phyloP scores from a whole-genome alignment of 2,113 vertebrate species.

The Poeciliopsis prolifica region DNA sequence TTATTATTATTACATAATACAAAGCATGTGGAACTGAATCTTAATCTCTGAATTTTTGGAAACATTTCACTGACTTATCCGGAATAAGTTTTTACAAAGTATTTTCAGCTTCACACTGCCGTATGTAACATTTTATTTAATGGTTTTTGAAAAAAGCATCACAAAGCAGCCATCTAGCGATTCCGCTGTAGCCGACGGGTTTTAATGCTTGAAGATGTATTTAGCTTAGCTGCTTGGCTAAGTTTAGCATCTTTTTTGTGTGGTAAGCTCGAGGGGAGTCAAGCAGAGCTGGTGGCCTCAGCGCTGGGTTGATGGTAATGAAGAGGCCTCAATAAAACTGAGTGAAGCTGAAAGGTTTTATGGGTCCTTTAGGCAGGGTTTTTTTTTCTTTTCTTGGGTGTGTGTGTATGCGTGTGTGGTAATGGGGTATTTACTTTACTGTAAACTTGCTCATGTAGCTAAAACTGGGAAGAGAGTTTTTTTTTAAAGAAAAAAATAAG shows the following conservation, averaged over 20 bases:
- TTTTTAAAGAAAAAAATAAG: slow-evolving; percentile 1
- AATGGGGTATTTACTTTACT: slow-evolving; percentile 58
- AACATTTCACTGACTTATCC: too few relatives aligned
- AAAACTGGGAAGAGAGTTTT: slow-evolving; percentile 35
- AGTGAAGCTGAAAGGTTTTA: slow-evolving; percentile 71
- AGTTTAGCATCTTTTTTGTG: slow-evolving; percentile 73
- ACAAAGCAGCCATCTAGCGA: slow-evolving; percentile 67
- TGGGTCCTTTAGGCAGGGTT: slow-evolving; percentile 34
- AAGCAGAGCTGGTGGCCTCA: slow-evolving; percentile 67
- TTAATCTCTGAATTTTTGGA: too few relatives aligned
- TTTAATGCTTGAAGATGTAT: slow-evolving; percentile 61
- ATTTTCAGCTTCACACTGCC: too few relatives aligned
- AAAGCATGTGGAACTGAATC: too few relatives aligned
- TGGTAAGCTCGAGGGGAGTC: slow-evolving; percentile 64
- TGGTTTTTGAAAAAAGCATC: slow-evolving; percentile 60
- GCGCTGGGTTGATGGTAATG: slow-evolving; percentile 66
- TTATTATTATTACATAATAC: neutral
- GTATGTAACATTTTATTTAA: slow-evolving; percentile 14
- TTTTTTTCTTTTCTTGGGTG: slow-evolving; percentile 10
- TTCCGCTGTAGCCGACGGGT: slow-evolving; percentile 41
- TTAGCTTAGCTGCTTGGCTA: slow-evolving; percentile 64
- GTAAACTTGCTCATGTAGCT: slow-evolving; percentile 41
- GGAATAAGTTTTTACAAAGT: too few relatives aligned
- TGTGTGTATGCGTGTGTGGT: slow-evolving; percentile 17
- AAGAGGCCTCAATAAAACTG: slow-evolving; percentile 72